A percentile compares a stretch with the other conserved stretches of the same genome.
Conservation (phyloP, 2,113 vertebrate species). For the Petroica traversi region DNA sequence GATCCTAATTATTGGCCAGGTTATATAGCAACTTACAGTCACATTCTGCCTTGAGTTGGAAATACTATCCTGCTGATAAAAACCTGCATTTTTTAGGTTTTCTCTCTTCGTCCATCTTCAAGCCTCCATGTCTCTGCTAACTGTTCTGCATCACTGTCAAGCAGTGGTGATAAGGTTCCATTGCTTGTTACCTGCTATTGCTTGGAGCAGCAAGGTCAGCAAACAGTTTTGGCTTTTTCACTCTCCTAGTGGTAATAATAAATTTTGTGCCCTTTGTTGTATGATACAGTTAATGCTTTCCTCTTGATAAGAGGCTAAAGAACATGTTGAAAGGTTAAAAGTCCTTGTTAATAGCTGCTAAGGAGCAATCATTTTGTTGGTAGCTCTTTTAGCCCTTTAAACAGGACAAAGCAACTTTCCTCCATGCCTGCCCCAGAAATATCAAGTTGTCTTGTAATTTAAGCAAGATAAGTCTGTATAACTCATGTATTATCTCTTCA, state of each 20-base stretch:
- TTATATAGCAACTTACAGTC: background rate
- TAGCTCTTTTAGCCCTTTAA: background rate
- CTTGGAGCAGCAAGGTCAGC: background rate
- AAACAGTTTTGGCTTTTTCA: background rate
- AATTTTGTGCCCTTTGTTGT: background rate
- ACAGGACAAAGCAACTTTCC: background rate
- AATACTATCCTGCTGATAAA: background rate
- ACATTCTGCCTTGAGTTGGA: background rate
- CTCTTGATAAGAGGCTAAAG: background rate
- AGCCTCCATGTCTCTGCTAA: background rate
- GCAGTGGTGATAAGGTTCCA: background rate
- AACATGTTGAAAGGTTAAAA: background rate
- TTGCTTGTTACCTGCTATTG: background rate
- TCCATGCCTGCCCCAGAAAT: conserved; percentile 14
- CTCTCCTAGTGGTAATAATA: background rate
- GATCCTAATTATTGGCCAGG: background rate
- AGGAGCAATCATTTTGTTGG: background rate
- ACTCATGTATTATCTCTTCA: background rate
- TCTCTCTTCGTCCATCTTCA: background rate
- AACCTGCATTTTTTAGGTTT: background rate
- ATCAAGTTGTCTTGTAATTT: conserved; percentile 28
- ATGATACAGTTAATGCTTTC: background rate
- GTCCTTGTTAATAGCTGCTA: background rate
- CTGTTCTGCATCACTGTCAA: background rate
- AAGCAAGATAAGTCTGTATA: background rate